Evolutionary conservation across 2,797 vertebrate genomes (phyloP).

Genomic region (Tenualosa ilisha): DNA sequence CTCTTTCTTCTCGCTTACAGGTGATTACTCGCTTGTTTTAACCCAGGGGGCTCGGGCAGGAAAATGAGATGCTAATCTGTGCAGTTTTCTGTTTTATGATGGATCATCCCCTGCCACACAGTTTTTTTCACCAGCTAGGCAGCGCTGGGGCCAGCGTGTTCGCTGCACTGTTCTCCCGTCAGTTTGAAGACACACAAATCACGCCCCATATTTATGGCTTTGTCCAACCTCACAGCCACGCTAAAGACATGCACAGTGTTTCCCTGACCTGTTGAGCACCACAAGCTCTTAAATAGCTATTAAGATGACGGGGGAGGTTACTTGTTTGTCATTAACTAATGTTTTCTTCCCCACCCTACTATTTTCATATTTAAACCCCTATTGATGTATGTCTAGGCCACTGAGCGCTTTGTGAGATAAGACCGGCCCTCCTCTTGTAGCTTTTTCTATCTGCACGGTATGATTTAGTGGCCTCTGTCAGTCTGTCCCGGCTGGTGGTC

Average conservation of each 20-base stretch:
- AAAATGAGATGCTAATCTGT: conserved; percentile 67
- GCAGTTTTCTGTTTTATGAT: conserved; percentile 64
- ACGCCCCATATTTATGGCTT: conserved; percentile 44
- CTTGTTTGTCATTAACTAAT: conserved; percentile 19
- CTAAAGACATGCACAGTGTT: conserved; percentile 37
- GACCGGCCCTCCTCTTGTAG: neutral
- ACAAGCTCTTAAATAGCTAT: conserved; percentile 28
- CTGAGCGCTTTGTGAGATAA: neutral
- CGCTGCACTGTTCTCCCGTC: conserved; percentile 31
- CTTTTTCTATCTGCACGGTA: neutral
- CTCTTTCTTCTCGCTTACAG: conserved; percentile 59
- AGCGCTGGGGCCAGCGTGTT: conserved; percentile 32
- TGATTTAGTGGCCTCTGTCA: conserved; percentile 11
- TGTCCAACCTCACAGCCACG: conserved; percentile 35
- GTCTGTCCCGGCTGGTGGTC: conserved; percentile 19
- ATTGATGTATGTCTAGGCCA: conserved; percentile 1
- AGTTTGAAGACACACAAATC: conserved; percentile 54
- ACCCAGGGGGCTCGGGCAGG: conserved; percentile 60
- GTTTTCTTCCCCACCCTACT: conserved; percentile 19
- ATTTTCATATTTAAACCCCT: conserved; percentile 23
- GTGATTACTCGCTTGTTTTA: conserved; percentile 63
- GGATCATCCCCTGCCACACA: conserved; percentile 59
- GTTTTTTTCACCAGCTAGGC: conserved; percentile 46
- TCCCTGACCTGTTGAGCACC: conserved; percentile 28
- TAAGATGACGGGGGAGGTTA: conserved; percentile 22